phyloP scores from a whole-genome alignment of 2,797 vertebrate genomes.

The Phyllotis vaccarum region DNA sequence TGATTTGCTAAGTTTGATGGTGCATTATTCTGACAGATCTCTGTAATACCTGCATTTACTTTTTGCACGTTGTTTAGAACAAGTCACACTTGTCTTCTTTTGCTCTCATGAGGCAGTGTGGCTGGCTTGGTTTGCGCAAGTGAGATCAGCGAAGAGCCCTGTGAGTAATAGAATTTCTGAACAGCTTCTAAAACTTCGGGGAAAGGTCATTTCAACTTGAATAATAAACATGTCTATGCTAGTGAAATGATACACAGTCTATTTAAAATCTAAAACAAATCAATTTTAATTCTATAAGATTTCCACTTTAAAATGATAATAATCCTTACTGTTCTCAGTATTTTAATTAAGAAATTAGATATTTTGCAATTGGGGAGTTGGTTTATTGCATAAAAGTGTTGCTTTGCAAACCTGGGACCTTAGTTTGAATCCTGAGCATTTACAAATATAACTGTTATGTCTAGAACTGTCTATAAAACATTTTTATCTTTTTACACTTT shows the following conservation, averaged over 20 bases:
- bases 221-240: conserved; percentile 96
- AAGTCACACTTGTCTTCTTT: conserved; percentile 94
- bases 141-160: conserved; percentile 99
- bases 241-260: conserved; percentile 92
- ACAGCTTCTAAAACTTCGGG: conserved; percentile 95
- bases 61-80: conserved; percentile 96
- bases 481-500: conserved; percentile 81
- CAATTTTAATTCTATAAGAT: conserved; percentile 82
- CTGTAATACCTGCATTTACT: conserved; percentile 99
- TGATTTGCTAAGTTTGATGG: conserved; percentile 91
- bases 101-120: conserved; percentile 94
- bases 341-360: conserved; percentile 77
- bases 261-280: conserved; percentile 90
- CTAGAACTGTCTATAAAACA: not conserved
- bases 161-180: conserved; percentile 97
- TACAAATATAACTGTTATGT: not conserved
- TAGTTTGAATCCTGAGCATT: not conserved
- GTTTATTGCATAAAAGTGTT: not conserved
- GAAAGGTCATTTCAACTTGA: conserved; percentile 94
- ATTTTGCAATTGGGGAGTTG: not conserved
- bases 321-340: conserved; percentile 84
- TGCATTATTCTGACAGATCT: conserved; percentile 99
- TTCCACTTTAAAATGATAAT: conserved; percentile 78
- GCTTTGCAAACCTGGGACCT: not conserved
- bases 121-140: conserved; percentile 94